Evolutionary conservation across 2,888 invertebrate genomes (phyloP), one percentile per base, ranked within the genome.

Genomic region (Conchocele bisecta): DNA sequence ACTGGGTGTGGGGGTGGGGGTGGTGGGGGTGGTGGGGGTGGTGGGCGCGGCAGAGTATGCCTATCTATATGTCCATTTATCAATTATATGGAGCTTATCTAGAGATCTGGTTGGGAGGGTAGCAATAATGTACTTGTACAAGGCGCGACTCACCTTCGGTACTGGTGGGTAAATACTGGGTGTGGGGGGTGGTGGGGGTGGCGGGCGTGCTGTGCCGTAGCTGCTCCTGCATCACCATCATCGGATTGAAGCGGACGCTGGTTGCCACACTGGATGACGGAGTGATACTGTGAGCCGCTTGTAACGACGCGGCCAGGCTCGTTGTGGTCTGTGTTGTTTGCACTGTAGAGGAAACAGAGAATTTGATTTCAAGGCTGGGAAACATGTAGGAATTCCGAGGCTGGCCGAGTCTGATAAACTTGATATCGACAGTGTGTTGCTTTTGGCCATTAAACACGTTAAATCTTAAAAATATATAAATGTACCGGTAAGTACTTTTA

Each of bases 181-280:
- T 17, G 41, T 53, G 59, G 9, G 79, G 65, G 2, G 78, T 68
- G 6, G 75, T 69, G 9, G 79, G 65, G 2, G 78, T 68, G 6
- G 75, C 69, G 1, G 81, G 74, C 15, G 75, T 56, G 3, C 65
- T 73, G 44, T 73, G 81, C 24, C 82, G 66, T 26, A 82, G 68
- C 0, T 81, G 54, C 35, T 84, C 84, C 20, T 80, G 80, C 35
- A 83, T 76, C 41, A 86, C 82, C 83, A 87, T 82, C 67, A 84
- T 75, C 0, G 79, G 70, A 71, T 75, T 66, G n/a, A 66, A 59
- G 4, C 73, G 57, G 6, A 60, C 67, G 68, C 65, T 33, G 51
- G 71, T 22, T 57, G 77, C 42, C 72, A 71, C n/a, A 72, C 53
- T 24, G 6, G 79, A 44, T 29, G 78, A 51, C 48, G 54, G 72